Base-by-base conservation (phyloP, 2,888 invertebrate genomes). In the Leucophenga maculata region DNA sequence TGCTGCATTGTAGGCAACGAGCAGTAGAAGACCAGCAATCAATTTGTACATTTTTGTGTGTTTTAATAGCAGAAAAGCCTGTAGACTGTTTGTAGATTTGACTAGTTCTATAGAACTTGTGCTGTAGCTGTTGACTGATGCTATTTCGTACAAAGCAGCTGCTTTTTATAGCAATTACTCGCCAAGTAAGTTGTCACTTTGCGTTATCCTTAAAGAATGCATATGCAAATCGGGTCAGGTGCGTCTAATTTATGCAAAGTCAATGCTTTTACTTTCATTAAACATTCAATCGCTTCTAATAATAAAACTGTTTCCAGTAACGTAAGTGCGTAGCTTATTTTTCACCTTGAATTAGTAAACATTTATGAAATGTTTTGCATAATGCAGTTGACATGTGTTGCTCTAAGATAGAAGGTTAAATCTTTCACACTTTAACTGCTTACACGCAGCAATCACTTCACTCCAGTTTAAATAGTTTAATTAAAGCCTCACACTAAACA, bases 1-100 rank as follows among this genome's bases (percentile, higher is more conserved):
- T 14, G 62, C 62, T 13, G 62, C 62, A 64, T 64, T 64, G 22
- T 26, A 64, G 62, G 62, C 48, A 16, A 64, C 48, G 8, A 64
- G 62, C 13, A 64, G 46, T 46, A 62, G 46, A 20, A 62, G 14
- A 20, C 44, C 20, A 46, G 18, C 62, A 14, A 62, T 2, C 39
- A 62, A 22, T 62, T 62, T 62, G 62, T 46, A 62, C 62, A 62
- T 62, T 1, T 46, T 64, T 6, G 9, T 13, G 11, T 64, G 31
- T 20, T 13, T 11, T 3, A 39, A 11, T 39, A 11, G n/a, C n/a
- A n/a, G n/a, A n/a, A n/a, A n/a, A n/a, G n/a, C n/a, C 39, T 39
- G 3, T 39, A 39, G 11, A 26, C 4, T 2, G 39, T 39, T 39
- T 6, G 39, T 3, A 31, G 6, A 31, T 26, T n/a, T 46, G 2